A percentile compares a stretch with the other conserved stretches of the same genome.
Conservation (phyloP, 92 coral and sea anemone genomes). For the Nematostella vectensis region DNA sequence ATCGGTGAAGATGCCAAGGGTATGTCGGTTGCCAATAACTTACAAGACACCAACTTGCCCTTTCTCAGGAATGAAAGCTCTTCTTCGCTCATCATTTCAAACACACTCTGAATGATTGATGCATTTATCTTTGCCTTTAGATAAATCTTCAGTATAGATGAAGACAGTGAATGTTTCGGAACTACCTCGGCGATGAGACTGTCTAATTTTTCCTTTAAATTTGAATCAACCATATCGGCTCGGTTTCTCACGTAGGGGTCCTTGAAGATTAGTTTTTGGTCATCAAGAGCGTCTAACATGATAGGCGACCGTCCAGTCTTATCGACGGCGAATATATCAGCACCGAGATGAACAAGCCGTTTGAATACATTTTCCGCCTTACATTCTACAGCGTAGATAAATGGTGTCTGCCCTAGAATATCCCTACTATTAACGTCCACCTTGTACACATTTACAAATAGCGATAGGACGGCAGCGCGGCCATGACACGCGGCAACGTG, state of each 20-base stretch:
- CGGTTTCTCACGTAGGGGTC: conserved; percentile 15
- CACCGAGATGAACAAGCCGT: conserved; percentile 17
- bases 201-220: background rate
- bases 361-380: background rate
- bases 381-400: conserved; percentile 13
- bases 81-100: background rate
- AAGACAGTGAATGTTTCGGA: no score
- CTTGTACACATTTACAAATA: conserved; percentile 11
- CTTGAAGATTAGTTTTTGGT: background rate
- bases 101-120: background rate
- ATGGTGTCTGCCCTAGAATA: conserved; percentile 12
- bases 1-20: background rate
- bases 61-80: no score
- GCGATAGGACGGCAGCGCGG: conserved; percentile 14
- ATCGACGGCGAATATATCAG: conserved; percentile 3
- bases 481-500: conserved; percentile 63
- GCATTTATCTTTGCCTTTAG: background rate
- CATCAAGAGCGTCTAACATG: background rate
- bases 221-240: background rate
- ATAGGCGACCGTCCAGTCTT: conserved; percentile 6
- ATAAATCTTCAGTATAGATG: background rate
- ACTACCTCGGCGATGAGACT: background rate
- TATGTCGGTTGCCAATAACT: background rate
- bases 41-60: no score
- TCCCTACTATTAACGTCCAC: conserved; percentile 26